A percentile compares a stretch with the other conserved stretches of the same genome.
Evolutionary conservation across 2,888 invertebrate species (phyloP).

Genomic region (Cosmia trapezina): DNA sequence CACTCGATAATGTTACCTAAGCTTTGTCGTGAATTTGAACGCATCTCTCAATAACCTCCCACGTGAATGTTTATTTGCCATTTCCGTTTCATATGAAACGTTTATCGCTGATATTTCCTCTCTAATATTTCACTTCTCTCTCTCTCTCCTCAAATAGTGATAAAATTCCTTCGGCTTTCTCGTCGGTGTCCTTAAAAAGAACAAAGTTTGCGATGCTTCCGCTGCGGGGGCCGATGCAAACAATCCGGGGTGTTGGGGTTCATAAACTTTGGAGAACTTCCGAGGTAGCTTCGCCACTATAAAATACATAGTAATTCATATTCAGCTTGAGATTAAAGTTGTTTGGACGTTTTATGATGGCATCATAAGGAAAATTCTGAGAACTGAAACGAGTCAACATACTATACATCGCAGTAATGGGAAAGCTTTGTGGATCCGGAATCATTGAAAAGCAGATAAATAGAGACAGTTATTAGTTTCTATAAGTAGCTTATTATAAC

Average conservation of each 20-base stretch:
- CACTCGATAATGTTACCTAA: constrained; percentile 44
- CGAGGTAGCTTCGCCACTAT: constrained; percentile 67
- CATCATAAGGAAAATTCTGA: constrained; percentile 43
- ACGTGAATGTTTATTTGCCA: constrained; percentile 20
- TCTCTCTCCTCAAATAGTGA: constrained; percentile 69
- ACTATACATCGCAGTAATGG: constrained; percentile 34
- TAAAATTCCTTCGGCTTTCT: constrained; percentile 74
- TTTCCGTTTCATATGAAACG: constrained; percentile 21
- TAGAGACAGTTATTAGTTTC: constrained; percentile 22
- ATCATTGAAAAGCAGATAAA: constrained; percentile 32
- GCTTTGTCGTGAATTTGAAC: constrained; percentile 39
- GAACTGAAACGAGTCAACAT: constrained; percentile 32
- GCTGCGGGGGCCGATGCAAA: constrained; percentile 75
- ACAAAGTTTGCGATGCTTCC: constrained; percentile 79
- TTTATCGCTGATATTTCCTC: constrained; percentile 20
- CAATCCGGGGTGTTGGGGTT: constrained; percentile 79
- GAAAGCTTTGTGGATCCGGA: constrained; percentile 23
- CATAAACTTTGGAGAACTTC: constrained; percentile 80
- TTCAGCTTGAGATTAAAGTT: constrained; percentile 54
- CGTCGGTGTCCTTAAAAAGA: constrained; percentile 75
- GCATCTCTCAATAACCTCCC: constrained; percentile 15
- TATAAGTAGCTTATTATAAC: constrained; percentile 39
- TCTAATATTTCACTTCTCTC: constrained; percentile 24
- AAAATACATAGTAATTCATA: constrained; percentile 72
- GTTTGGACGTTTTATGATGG: constrained; percentile 45